Percentiles rank a stretch among this genome's conserved stretches.
Conservation (phyloP, 2,888 invertebrate genomes). For the Andrena trimmerana region DNA sequence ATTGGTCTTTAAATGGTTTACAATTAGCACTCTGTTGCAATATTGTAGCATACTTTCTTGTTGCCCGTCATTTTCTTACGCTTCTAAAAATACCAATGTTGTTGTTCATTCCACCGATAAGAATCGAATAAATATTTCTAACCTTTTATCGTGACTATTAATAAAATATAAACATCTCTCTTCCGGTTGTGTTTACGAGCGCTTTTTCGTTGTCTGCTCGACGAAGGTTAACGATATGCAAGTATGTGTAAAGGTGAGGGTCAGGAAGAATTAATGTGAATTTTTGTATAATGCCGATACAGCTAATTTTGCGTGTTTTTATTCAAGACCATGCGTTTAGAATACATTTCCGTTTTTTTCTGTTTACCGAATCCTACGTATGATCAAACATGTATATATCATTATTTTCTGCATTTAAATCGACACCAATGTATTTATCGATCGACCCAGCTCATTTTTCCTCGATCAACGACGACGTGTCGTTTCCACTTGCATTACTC, state of each 20-base stretch:
- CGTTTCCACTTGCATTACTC: not conserved
- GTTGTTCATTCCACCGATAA: not conserved
- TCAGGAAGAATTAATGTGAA: conserved; percentile 3
- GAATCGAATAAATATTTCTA: not conserved
- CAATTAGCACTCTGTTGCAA: not conserved
- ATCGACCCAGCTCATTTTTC: not conserved
- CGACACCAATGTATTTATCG: conserved; percentile 1
- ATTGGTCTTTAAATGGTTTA: not conserved
- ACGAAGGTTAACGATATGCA: conserved; percentile 11
- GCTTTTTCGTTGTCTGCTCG: conserved; percentile 6
- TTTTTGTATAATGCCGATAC: not conserved
- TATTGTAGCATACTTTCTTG: not conserved
- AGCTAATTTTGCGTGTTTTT: not conserved
- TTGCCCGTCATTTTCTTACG: not conserved
- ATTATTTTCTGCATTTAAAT: not conserved
- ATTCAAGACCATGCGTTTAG: not conserved
- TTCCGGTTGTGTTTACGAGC: not conserved
- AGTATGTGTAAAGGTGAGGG: conserved; percentile 27
- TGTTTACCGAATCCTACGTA: not conserved
- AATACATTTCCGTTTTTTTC: conserved; percentile 1
- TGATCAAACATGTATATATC: not conserved
- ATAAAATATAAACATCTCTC: conserved; percentile 14
- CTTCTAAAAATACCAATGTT: not conserved
- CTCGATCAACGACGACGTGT: not conserved
- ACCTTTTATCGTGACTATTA: not conserved